Evolutionary conservation across 1,140 invertebrate species (phyloP).

Genomic region (Bombus sylvicola): DNA sequence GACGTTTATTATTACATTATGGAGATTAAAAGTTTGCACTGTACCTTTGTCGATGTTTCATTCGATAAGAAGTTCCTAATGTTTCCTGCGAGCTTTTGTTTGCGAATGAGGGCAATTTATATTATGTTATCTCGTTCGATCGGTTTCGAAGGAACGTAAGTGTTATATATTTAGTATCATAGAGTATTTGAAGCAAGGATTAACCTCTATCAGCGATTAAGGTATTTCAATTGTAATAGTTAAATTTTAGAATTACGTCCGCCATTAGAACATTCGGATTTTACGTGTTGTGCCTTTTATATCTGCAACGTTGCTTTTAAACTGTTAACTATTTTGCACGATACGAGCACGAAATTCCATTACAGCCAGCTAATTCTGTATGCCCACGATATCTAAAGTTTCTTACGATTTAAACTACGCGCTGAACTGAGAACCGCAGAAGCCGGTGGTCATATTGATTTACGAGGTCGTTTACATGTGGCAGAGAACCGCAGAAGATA

Average conservation of each 20-base stretch:
- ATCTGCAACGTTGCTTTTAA: not conserved
- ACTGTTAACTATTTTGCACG: not conserved
- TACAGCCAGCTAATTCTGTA: not conserved
- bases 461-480: conserved; percentile 7
- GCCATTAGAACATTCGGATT: too few relatives aligned
- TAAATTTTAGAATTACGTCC: not conserved
- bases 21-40: not conserved
- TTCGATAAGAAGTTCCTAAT: not conserved
- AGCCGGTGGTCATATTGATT: conserved; percentile 22
- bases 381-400: not conserved
- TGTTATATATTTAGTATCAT: too few relatives aligned
- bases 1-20: not conserved
- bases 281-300: too few relatives aligned
- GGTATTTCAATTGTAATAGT: not conserved
- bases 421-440: conserved; percentile 15
- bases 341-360: too few relatives aligned
- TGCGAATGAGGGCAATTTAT: not conserved
- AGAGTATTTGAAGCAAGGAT: not conserved
- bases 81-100: not conserved
- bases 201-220: not conserved
- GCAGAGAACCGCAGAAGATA: not conserved
- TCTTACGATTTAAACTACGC: conserved; percentile 10
- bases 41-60: not conserved
- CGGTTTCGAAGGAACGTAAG: too few relatives aligned
- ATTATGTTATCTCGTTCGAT: too few relatives aligned